A percentile compares a stretch with the other conserved stretches of the same genome.
These are phyloP conservation scores for Sycophila texana DNA, from an alignment of 2,888 invertebrate species.

Conservation along the genomic window DNA sequence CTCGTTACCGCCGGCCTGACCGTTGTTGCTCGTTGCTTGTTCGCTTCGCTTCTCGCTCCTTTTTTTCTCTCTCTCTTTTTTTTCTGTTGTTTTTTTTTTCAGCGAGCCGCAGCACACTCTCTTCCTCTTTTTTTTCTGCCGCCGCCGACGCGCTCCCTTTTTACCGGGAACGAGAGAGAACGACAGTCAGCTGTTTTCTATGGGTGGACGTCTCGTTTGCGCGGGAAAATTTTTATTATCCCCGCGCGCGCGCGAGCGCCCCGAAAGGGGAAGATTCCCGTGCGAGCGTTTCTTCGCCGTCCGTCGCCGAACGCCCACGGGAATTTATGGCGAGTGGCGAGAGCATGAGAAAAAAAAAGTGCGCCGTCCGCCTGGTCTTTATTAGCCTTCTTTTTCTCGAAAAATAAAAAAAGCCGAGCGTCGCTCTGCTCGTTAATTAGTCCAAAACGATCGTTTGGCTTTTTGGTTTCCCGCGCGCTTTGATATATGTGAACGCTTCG, in stretches of 20 bases:
- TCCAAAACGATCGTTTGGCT: conserved; percentile 22
- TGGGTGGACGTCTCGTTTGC: conserved; percentile 46
- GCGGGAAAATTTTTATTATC: conserved; percentile 41
- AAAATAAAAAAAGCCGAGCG: not conserved
- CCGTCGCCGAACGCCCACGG: not conserved
- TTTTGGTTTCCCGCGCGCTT: conserved; percentile 5
- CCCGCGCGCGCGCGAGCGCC: not conserved
- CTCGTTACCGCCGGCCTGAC: conserved; percentile 57
- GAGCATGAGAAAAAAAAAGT: conserved; percentile 34
- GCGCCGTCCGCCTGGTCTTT: not conserved
- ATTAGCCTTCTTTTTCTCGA: not conserved
- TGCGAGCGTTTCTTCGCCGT: not conserved
- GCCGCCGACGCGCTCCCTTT: conserved; percentile 5
- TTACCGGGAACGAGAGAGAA: conserved; percentile 4
- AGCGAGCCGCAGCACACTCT: not conserved
- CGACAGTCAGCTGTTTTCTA: conserved; percentile 35
- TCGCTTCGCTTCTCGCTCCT: conserved; percentile 31
- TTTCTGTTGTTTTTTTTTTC: conserved; percentile 4
- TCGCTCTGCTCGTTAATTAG: conserved; percentile 27
- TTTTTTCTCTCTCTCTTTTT: conserved; percentile 41
- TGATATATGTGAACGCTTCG: not conserved
- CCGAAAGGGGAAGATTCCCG: conserved; percentile 6
- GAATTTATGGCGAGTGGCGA: conserved; percentile 33
- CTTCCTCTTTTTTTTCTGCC: not conserved
- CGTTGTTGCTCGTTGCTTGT: conserved; percentile 56